Base-by-base conservation (phyloP, 2,888 invertebrate genomes). In the Hedychridium roseum region DNA sequence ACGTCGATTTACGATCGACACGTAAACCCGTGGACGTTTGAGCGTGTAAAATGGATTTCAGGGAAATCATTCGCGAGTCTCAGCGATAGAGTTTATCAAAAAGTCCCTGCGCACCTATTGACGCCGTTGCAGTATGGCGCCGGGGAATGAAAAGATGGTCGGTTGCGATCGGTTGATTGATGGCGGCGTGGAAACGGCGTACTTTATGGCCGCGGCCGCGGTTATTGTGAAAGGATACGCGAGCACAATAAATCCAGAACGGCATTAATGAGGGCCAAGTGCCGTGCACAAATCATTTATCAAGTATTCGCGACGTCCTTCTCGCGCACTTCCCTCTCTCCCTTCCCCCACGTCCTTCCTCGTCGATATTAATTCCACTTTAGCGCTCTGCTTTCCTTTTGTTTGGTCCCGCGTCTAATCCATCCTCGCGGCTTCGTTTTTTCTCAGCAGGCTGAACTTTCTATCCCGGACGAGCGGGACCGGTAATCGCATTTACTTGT, bases 261-360 rank as follows among this genome's bases (percentile, higher is more conserved):
- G 36, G 42, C 48, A 63, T 68, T 65, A 65, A 68, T 58, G 50
- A 67, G 54, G 64, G 57, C 60, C 60, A 64, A 66, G 60, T 66
- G 58, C 56, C 39, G 50, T 55, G 60, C 59, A 69, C 69, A 69
- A 70, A 70, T 69, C 66, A 69, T 62, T 65, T 65, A 65, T 69
- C 66, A 62, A 59, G 55, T 57, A 58, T 57, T 47, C n/a, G n/a
- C n/a, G n/a, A n/a, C n/a, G n/a, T 12, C 26, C 1, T 15, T 17
- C 48, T 48, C 42, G 38, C 15, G n/a, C 44, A 37, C 37, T 36
- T 26, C 43, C 44, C 26, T 32, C 12, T 37, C 16, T 43, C 53
- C 42, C 47, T 18, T 3, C 3, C 27, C 43, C 43, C 20, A 3
- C 27, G 34, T 30, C 37, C 32, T 18, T 23, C 11, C 38, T 15